Evolutionary conservation across 1,140 invertebrate species (phyloP).

Genomic region (Pectinophora gossypiella): DNA sequence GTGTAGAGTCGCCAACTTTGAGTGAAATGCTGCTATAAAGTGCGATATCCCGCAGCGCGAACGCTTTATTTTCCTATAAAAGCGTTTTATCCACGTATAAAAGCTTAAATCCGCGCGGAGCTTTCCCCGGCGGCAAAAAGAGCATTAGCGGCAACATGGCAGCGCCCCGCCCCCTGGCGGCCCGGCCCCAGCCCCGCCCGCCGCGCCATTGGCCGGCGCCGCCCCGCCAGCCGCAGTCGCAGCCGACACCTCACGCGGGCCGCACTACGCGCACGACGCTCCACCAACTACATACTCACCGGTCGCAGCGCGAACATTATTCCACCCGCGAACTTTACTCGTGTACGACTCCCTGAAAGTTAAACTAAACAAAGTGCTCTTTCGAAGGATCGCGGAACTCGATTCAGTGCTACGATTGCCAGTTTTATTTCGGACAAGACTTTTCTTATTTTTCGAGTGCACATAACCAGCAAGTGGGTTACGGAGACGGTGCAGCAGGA

Average conservation of each 20-base stretch:
- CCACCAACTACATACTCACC: constrained; percentile 19
- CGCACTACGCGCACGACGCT: constrained; percentile 32
- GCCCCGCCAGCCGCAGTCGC: constrained; percentile 27
- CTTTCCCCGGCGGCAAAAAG: constrained; percentile 60
- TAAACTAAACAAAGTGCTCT: not conserved
- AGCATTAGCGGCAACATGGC: constrained; percentile 68
- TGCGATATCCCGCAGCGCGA: constrained; percentile 69
- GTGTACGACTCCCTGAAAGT: not conserved
- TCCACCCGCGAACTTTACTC: not conserved
- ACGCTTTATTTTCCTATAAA: constrained; percentile 73
- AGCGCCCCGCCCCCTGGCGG: constrained; percentile 33
- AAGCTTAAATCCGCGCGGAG: constrained; percentile 72
- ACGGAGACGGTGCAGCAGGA: not conserved
- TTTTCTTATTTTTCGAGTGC: too few species aligned
- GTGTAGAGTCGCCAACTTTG: constrained; percentile 66
- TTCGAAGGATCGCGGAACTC: not conserved
- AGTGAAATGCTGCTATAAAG: constrained; percentile 68
- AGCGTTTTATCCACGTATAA: constrained; percentile 74
- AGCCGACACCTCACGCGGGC: constrained; percentile 17
- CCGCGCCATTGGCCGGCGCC: constrained; percentile 37
- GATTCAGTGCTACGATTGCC: not conserved
- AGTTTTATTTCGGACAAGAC: not conserved
- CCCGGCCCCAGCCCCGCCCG: constrained; percentile 18
- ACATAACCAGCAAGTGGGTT: not conserved
- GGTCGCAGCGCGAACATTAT: constrained; percentile 13